Conservation (phyloP, 2,797 vertebrate genomes). For the Syngnathus rostellatus region DNA sequence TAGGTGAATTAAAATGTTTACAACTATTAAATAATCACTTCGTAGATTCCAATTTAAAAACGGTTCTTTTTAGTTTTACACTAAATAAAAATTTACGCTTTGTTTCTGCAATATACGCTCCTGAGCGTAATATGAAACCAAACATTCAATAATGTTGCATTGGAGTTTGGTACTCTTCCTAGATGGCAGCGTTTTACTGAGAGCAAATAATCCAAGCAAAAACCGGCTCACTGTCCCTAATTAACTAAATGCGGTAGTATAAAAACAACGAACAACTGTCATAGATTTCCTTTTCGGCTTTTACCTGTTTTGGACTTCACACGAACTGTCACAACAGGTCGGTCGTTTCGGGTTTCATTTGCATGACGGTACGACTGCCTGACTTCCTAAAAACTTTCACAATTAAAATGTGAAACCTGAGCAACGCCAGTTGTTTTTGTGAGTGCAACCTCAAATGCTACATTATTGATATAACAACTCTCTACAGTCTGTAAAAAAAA, state of each 20-base stretch:
- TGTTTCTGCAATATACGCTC: neutral
- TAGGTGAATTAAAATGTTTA: neutral
- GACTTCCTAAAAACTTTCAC: neutral
- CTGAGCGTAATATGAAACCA: neutral
- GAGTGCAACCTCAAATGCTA: too few species aligned
- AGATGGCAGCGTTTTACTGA: slow-evolving; percentile 23
- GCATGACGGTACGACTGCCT: too few species aligned
- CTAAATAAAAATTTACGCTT: neutral
- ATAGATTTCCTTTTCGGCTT: neutral
- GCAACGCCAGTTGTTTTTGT: neutral
- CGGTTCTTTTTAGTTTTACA: neutral
- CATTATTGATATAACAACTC: too few species aligned
- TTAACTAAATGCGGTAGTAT: neutral
- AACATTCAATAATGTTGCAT: neutral
- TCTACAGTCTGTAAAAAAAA: too few species aligned
- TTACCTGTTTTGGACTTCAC: slow-evolving; percentile 4
- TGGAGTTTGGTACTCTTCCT: neutral
- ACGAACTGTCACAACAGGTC: neutral
- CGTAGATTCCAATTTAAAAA: neutral
- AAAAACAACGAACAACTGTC: neutral
- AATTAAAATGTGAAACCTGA: too few species aligned
- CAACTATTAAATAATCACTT: neutral
- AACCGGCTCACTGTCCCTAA: neutral
- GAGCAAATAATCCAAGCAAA: neutral
- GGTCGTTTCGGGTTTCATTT: neutral